phyloP scores from a whole-genome alignment of 2,113 vertebrate species.

The Hemiprocne comata region DNA sequence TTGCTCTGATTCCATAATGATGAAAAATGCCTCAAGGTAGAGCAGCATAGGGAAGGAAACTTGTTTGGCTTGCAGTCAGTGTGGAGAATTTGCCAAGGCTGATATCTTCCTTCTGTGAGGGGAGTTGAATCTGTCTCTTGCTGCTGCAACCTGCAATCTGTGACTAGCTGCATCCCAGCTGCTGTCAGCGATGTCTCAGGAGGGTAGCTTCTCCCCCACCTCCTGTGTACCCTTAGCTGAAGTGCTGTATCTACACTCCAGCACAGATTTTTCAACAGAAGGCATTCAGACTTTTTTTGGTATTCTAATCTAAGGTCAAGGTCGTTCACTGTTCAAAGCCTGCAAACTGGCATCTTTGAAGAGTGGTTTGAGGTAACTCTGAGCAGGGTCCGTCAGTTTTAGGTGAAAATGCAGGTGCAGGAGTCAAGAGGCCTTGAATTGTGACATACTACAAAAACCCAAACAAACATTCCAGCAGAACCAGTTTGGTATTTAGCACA shows the following conservation, averaged over 20 bases:
- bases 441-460: not conserved
- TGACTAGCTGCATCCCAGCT: slow-evolving; percentile 18
- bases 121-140: not conserved
- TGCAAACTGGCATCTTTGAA: not conserved
- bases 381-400: not conserved
- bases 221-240: not conserved
- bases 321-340: not conserved
- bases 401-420: not conserved
- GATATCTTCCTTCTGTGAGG: not conserved
- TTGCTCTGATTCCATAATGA: not conserved
- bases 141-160: not conserved
- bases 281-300: not conserved
- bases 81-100: not conserved
- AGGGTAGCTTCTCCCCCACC: not conserved
- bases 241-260: not conserved
- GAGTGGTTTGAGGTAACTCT: not conserved
- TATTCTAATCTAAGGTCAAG: not conserved
- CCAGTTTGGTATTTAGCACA: not conserved
- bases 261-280: slow-evolving; percentile 18
- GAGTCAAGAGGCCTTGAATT: not conserved
- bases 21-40: not conserved
- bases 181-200: not conserved
- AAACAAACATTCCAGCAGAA: not conserved
- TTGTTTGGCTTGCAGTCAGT: not conserved
- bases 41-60: not conserved